Conservation (phyloP, 2,113 vertebrate genomes). For the Pteronura brasiliensis region DNA sequence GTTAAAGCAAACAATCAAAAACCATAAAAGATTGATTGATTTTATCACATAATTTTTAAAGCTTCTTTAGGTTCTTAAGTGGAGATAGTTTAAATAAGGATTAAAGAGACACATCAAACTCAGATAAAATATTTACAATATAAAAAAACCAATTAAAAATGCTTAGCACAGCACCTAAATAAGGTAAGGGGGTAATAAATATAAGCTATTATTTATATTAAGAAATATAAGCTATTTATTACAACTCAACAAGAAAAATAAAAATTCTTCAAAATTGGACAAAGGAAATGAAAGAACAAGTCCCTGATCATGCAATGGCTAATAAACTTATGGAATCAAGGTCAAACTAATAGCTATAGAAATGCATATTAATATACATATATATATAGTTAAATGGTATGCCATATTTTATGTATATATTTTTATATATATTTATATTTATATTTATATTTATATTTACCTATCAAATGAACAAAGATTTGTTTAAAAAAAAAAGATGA, state of each 20-base stretch:
- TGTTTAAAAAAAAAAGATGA: not conserved
- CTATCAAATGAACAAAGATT: not conserved
- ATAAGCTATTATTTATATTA: not conserved
- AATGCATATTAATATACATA: not conserved
- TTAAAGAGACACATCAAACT: conserved; percentile 21
- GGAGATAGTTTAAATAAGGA: conserved; percentile 33
- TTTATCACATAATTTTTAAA: conserved; percentile 32
- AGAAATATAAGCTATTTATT: not conserved
- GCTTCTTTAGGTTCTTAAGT: not conserved
- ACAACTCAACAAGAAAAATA: not conserved
- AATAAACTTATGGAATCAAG: not conserved
- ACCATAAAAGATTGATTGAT: not conserved
- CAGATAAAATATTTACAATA: conserved; percentile 14
- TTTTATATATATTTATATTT: not conserved
- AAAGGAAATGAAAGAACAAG: not conserved
- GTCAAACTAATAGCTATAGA: not conserved
- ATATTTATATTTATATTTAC: not conserved
- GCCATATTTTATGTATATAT: no score
- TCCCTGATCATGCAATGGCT: not conserved
- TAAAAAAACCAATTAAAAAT: conserved; percentile 8
- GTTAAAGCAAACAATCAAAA: not conserved
- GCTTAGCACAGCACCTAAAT: not conserved
- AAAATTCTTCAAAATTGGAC: conserved; percentile 38
- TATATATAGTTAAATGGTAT: not conserved
- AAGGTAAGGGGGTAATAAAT: not conserved